A percentile compares a stretch with the other conserved stretches of the same genome.
Conservation (phyloP, 1,140 invertebrate genomes). For the Drosophila saltans region DNA sequence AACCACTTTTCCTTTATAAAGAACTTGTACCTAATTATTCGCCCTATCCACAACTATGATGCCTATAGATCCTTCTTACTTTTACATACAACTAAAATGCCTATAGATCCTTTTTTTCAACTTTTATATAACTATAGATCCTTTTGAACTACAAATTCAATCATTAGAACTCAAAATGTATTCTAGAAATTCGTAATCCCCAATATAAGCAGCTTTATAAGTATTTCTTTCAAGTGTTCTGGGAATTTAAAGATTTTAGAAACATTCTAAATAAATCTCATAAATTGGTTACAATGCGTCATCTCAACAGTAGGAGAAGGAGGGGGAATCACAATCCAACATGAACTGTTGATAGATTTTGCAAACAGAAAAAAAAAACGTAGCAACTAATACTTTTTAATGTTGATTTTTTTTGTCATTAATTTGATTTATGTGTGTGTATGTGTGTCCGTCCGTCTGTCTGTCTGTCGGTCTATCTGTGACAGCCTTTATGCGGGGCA, state of each 20-base stretch:
- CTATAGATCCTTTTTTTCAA: no score
- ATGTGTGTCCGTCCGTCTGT: conserved; percentile 10
- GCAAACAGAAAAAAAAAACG: background rate
- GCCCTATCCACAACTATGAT: no score
- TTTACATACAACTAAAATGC: no score
- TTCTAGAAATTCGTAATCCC: no score
- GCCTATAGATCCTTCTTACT: no score
- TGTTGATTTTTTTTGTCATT: conserved; percentile 68
- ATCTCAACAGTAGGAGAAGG: background rate
- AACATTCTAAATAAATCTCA: background rate
- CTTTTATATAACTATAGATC: no score
- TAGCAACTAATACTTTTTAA: conserved; percentile 27
- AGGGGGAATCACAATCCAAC: background rate
- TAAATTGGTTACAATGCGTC: background rate
- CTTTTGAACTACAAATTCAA: no score
- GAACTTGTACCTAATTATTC: no score
- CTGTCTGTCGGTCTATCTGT: conserved; percentile 13
- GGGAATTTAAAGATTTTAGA: background rate
- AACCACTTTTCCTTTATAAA: no score
- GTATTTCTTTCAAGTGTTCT: background rate
- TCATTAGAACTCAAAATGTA: no score
- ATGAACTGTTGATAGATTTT: conserved; percentile 8
- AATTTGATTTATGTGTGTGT: conserved; percentile 76
- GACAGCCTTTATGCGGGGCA: background rate
- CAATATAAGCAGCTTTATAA: no score